These are phyloP conservation scores for Carterocephalus palaemon DNA, from an alignment of 2,888 invertebrate genomes.

Conservation along the genomic window DNA sequence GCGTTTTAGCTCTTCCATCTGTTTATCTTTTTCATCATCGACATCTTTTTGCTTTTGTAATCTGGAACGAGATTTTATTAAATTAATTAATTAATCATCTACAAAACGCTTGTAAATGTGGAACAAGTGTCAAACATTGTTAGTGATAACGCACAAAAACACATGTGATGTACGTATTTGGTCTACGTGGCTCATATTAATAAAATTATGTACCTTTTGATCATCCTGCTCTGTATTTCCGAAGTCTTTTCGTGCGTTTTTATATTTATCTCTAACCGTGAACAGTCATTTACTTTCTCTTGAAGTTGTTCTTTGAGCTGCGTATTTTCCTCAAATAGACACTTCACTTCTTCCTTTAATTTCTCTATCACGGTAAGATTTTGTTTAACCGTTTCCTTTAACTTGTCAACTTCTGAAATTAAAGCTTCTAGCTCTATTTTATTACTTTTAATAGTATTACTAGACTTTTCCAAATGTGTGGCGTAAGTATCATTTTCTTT, in stretches of 20 bases:
- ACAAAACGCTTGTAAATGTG: no score
- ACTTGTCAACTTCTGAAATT: slow-evolving; percentile 52
- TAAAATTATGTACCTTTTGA: slow-evolving; percentile 53
- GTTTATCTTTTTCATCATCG: slow-evolving; percentile 53
- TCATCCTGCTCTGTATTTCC: slow-evolving; percentile 63
- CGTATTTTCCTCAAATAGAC: slow-evolving; percentile 51
- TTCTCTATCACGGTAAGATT: slow-evolving; percentile 50
- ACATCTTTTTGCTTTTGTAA: slow-evolving; percentile 60
- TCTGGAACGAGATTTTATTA: slow-evolving; percentile 36
- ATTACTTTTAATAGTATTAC: slow-evolving; percentile 49
- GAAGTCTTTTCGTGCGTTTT: slow-evolving; percentile 68
- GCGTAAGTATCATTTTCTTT: slow-evolving; percentile 54
- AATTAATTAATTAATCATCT: neutral
- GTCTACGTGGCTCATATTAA: no score
- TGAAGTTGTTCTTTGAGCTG: slow-evolving; percentile 54
- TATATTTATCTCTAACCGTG: slow-evolving; percentile 56
- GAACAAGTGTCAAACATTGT: neutral
- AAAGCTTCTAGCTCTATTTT: slow-evolving; percentile 56
- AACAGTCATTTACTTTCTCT: slow-evolving; percentile 50
- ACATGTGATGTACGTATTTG: no score
- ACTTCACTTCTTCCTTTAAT: slow-evolving; percentile 52
- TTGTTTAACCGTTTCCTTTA: slow-evolving; percentile 55
- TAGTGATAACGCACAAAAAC: no score
- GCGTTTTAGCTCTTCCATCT: slow-evolving; percentile 51
- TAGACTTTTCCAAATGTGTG: slow-evolving; percentile 54